Evolutionary conservation across 2,113 vertebrate species (phyloP).

Genomic region (Rhineura floridana): DNA sequence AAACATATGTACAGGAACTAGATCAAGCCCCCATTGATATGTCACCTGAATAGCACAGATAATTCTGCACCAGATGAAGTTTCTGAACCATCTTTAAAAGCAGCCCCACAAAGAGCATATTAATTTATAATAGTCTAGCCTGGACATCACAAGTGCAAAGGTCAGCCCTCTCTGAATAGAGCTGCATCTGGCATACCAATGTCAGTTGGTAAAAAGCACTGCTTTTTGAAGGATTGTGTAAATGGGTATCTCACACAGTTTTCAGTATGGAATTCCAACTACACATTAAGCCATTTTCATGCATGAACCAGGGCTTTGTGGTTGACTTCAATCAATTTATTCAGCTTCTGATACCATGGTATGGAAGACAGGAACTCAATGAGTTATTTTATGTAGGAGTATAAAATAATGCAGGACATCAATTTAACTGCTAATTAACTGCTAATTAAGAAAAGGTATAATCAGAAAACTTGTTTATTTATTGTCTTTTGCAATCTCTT

Average conservation of each 20-base stretch:
- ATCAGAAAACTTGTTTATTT: slow-evolving; percentile 58
- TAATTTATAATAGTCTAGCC: too few species aligned
- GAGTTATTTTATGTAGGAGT: neutral
- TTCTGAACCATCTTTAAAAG: too few species aligned
- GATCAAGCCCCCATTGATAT: neutral
- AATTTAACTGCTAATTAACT: slow-evolving; percentile 58
- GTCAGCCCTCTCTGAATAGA: too few species aligned
- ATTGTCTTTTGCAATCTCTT: slow-evolving; percentile 49
- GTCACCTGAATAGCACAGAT: neutral
- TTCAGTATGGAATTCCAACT: too few species aligned
- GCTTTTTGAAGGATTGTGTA: too few species aligned
- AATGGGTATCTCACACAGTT: too few species aligned
- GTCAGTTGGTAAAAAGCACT: too few species aligned
- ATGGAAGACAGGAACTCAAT: slow-evolving; percentile 5
- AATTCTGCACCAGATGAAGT: too few species aligned
- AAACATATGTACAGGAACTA: neutral
- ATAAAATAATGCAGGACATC: slow-evolving; percentile 58
- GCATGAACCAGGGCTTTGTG: neutral
- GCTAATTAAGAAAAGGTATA: slow-evolving; percentile 67
- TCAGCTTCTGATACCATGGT: neutral
- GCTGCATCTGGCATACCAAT: too few species aligned
- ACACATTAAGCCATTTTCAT: neutral
- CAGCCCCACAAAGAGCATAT: too few species aligned
- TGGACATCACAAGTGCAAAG: too few species aligned
- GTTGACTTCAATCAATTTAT: neutral